These are phyloP conservation scores for Sebastes diaconus DNA, from an alignment of 2,797 vertebrate genomes.

Conservation along the genomic window DNA sequence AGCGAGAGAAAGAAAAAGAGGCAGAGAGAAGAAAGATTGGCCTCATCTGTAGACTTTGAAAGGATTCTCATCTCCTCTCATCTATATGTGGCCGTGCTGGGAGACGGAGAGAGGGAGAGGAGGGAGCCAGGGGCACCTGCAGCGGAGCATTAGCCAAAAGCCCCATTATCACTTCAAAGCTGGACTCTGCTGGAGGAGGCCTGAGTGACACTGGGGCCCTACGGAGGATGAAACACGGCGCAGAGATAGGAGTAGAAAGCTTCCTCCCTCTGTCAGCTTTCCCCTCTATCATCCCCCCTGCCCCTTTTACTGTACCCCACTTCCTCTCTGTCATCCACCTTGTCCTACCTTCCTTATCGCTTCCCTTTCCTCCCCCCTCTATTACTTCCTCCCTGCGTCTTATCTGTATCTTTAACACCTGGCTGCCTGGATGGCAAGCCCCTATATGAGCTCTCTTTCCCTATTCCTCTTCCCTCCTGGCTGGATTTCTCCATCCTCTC, in stretches of 20 bases:
- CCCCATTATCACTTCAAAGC: constrained; percentile 85
- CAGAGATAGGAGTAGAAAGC: constrained; percentile 59
- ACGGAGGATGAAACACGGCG: constrained; percentile 66
- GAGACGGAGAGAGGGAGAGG: constrained; percentile 26
- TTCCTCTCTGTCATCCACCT: constrained; percentile 56
- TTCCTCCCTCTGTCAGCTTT: constrained; percentile 40
- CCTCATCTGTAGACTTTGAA: constrained; percentile 69
- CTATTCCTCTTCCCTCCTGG: constrained; percentile 24
- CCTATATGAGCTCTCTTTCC: constrained; percentile 43
- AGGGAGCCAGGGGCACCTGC: constrained; percentile 70
- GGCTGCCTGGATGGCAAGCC: constrained; percentile 46
- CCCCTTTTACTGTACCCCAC: constrained; percentile 43
- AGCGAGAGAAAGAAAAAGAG: constrained; percentile 46
- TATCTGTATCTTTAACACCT: constrained; percentile 70
- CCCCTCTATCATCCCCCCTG: constrained; percentile 25
- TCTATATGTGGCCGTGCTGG: constrained; percentile 61
- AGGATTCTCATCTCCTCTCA: constrained; percentile 69
- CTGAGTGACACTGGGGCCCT: constrained; percentile 65
- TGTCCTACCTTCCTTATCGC: constrained; percentile 59
- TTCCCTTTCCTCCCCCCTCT: constrained; percentile 31
- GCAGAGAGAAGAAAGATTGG: constrained; percentile 57
- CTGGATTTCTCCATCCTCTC: constrained; percentile 63
- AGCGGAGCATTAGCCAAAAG: constrained; percentile 73
- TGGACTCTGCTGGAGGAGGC: constrained; percentile 63
- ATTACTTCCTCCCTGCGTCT: constrained; percentile 46